Evolutionary conservation across 2,113 vertebrate species (phyloP), one percentile per base, ranked within the genome.

Genomic region (Boulengeromyrus knoepffleri): DNA sequence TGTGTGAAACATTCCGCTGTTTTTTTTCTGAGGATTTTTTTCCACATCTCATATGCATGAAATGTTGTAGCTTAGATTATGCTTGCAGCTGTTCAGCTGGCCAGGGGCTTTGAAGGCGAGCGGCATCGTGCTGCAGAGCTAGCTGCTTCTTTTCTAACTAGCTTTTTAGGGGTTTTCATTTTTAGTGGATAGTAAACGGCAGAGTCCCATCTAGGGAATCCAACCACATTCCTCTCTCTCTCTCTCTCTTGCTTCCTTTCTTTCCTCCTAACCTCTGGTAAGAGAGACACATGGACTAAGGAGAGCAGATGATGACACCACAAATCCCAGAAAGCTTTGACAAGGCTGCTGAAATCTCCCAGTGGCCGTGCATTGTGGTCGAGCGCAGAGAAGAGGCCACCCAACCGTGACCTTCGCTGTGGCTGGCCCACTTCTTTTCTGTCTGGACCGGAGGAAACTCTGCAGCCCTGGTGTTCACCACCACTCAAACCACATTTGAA

Each of bases 301-400:
- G 42, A 85, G 90, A 46, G 89, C 90, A 88, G 89, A 90, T 87
- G 91, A 89, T 31, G 91, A 90, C 66, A 89, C 90, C 50, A 90
- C 91, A 90, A 90, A 90, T 83, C 77, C 56, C 87, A 90, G 36
- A 91, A 90, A 88, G 91, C 89, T 24, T 89, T 87, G 53, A 89
- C 89, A 77, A 85, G 85, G 49, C 58, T 91, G 47, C 77, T 92
- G 50, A 92, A 91, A 90, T 90, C 91, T 52, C 90, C 90, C 19
- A 70, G 85, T 36, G 88, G 89, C 13, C 53, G 91, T 74, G 89
- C 92, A 53, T 90, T 89, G 12, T 89, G 85, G 90, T 87, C 90
- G 90, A 89, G 91, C n/a, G 91, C 90, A 89, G 80, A 92, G 31
- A 74, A 91, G 87, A 89, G 91, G 88, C 91, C 91, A 91, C 77